Evolutionary conservation across 1,140 invertebrate species (phyloP), one percentile per base, ranked within the genome.

Genomic region (Aporrectodea caliginosa): DNA sequence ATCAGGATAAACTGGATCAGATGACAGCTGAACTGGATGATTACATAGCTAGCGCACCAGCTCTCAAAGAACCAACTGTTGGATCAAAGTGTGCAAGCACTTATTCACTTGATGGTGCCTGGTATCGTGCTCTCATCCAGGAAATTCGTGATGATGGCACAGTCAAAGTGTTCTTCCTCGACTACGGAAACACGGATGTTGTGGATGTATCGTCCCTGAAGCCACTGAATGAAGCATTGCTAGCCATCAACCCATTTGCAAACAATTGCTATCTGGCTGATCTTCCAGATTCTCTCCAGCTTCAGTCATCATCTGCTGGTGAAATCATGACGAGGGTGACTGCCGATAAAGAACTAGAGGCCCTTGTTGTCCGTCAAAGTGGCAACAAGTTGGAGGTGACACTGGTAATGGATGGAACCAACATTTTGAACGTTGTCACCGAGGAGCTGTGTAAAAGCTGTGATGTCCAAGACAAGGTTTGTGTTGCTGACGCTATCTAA

Each of bases 81-180:
- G 34, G n/a, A 6, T 12, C 58, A 29, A 1, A 35, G 35, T 43
- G 75, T 30, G 16, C 27, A 35, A 31, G 31, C 27, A 43, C 14
- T 77, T 93, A 92, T 83, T 91, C 91, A 0, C 90, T 91, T 0
- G 92, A 94, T 83, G 90, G 91, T 70, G 84, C 87, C 1, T 95
- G 93, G 93, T 94, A 94, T 83, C 89, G 93, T 78, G 93, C 93
- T 0, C 90, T 92, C 82, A 92, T 94, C 16, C 87, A 93, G 0
- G 92, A 93, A 83, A 90, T 92, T 82, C 89, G 90, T 16, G 92
- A 92, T 71, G 75, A 83, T 32, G 91, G 6, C 69, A 27, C 27
- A 2, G 68, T 16, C 33, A 93, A 92, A 0, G 91, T 94, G 0
- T 90, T 92, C 35, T 94, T 94, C 81, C 91, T 94, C 6, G 94